Conservation (phyloP, 2,888 invertebrate species). For the Caenorhabditis zanzibari region DNA sequence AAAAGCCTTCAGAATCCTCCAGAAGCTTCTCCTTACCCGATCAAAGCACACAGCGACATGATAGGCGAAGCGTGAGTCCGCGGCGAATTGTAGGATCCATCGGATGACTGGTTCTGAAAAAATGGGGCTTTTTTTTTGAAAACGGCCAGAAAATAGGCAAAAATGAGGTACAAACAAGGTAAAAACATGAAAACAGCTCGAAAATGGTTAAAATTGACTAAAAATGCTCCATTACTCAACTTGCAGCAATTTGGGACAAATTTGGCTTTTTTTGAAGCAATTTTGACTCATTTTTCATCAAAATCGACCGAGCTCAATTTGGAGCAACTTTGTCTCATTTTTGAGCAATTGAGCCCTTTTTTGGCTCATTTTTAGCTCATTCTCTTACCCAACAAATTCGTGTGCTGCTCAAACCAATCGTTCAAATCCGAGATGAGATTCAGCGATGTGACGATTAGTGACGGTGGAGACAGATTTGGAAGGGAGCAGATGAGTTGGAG, state of each 20-base stretch:
- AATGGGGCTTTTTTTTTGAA: neutral
- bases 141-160: neutral
- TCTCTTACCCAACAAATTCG: constrained; percentile 87
- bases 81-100: constrained; percentile 72
- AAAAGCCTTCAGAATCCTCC: too few relatives aligned
- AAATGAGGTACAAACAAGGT: neutral
- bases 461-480: constrained; percentile 90
- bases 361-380: neutral
- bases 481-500: constrained; percentile 93
- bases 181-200: too few relatives aligned
- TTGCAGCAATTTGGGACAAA: too few relatives aligned
- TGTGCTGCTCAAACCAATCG: constrained; percentile 95
- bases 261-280: too few relatives aligned
- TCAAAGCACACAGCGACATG: constrained; percentile 71
- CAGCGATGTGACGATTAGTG: constrained; percentile 92
- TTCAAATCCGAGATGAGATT: constrained; percentile 86
- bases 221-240: too few relatives aligned
- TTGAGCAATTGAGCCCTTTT: neutral
- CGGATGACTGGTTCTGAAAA: constrained; percentile 71
- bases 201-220: too few relatives aligned
- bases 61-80: constrained; percentile 55
- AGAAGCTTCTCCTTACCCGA: constrained; percentile 57
- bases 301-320: neutral
- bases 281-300: too few relatives aligned
- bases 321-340: neutral